Base-by-base conservation (phyloP, 2,113 vertebrate genomes). In the Halichoeres trimaculatus region DNA sequence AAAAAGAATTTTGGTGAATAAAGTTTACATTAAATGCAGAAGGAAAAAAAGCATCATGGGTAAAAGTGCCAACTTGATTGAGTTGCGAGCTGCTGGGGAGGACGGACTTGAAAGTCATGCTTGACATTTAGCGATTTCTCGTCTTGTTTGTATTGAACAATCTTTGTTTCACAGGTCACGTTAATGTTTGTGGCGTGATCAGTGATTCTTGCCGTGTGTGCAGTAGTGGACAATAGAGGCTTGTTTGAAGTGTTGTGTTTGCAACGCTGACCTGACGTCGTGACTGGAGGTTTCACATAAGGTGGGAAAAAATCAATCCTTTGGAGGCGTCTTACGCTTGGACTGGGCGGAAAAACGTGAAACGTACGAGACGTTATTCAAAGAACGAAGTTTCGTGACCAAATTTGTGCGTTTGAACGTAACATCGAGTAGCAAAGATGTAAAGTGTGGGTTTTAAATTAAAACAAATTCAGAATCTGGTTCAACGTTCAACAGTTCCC, bases 1-100 rank as follows among this genome's bases (percentile, higher is more conserved):
- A 41, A 64, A 17, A 12, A 63, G 35, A 0, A 1, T 74, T 77
- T 24, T 71, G 52, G 51, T 2, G 5, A 72, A 65, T 76, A 70
- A 83, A 66, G 74, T 89, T 90, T 85, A 89, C 73, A 88, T 79
- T 84, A 78, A 34, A 62, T 77, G 68, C 70, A 83, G 52, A 76
- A 10, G 19, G 19, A 30, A 30, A 30, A 43, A 47, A 63, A 50
- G 50, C 51, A 59, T 70, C n/a, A 6, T 41, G 23, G 56, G 41
- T 67, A 35, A 72, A 77, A 67, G 58, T 88, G 85, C 76, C 83
- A 88, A 81, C 66, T 70, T 38, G 50, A 61, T 81, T 76, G 24
- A 66, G 41, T 47, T 79, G 68, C 64, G 52, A 57, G 56, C 67
- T 70, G 61, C 72, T 78, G 75, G 13, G 19, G 26, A 50, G 77